phyloP scores from a whole-genome alignment of 2,113 vertebrate genomes.

The Morone chrysops region DNA sequence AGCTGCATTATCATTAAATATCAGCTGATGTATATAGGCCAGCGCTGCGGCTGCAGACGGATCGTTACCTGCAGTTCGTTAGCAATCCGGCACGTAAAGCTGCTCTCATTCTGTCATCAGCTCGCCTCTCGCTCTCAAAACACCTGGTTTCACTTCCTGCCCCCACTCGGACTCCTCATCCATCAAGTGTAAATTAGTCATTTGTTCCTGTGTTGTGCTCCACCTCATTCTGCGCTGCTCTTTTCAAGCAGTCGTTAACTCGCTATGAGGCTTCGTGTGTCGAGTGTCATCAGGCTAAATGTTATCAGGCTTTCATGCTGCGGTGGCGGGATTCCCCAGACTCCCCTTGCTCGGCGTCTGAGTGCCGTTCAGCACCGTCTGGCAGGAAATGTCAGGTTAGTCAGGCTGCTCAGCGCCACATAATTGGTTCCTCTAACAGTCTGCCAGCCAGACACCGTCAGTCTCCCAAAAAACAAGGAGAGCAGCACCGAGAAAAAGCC shows the following conservation, averaged over 20 bases:
- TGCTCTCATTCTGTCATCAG: slow-evolving; percentile 28
- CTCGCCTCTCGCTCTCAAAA: not conserved
- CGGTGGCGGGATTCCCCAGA: slow-evolving; percentile 35
- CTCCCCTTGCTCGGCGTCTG: not conserved
- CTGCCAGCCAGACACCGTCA: slow-evolving; percentile 16
- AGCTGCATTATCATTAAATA: not conserved
- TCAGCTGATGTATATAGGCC: not conserved
- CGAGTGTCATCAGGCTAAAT: slow-evolving; percentile 50
- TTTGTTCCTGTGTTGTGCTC: slow-evolving; percentile 6
- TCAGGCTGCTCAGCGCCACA: not conserved
- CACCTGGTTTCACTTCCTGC: not conserved
- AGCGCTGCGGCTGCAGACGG: not conserved
- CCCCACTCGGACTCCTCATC: not conserved
- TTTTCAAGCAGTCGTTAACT: not conserved
- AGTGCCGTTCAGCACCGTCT: slow-evolving; percentile 14
- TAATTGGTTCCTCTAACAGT: slow-evolving; percentile 41
- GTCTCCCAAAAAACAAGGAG: not conserved
- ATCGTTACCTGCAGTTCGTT: not conserved
- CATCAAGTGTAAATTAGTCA: slow-evolving; percentile 37
- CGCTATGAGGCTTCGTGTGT: not conserved
- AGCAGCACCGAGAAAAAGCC: not conserved
- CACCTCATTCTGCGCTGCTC: not conserved
- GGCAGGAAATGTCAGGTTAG: slow-evolving; percentile 54
- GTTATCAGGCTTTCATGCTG: slow-evolving; percentile 19
- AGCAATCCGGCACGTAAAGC: not conserved